Conservation (phyloP, 1,140 invertebrate species). For the Brevipalpus yothersi region DNA sequence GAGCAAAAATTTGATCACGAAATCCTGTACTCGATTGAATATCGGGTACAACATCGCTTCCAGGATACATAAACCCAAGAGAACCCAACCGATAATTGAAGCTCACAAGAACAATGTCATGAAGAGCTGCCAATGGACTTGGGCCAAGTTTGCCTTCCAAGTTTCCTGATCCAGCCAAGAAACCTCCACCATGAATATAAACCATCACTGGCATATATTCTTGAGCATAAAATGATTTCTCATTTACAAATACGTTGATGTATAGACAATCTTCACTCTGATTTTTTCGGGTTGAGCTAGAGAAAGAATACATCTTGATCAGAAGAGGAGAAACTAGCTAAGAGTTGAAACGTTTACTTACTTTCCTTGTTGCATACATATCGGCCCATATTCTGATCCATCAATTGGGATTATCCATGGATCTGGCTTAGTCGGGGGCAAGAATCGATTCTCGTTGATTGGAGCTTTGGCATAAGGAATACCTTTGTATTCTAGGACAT, state of each 20-base stretch:
- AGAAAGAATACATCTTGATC: not conserved
- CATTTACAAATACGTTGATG: constrained; percentile 57
- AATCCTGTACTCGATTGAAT: constrained; percentile 11
- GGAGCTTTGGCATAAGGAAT: not conserved
- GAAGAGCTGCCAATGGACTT: constrained; percentile 31
- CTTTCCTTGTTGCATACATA: not conserved
- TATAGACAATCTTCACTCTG: constrained; percentile 72
- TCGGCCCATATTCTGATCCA: not conserved
- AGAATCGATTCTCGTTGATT: not conserved
- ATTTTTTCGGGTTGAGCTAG: not conserved
- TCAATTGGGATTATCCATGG: not conserved
- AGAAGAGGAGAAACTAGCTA: not conserved
- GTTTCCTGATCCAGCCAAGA: constrained; percentile 30
- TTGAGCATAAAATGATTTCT: not conserved
- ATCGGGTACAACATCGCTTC: constrained; percentile 25
- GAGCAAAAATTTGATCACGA: constrained; percentile 12
- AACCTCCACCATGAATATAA: constrained; percentile 48
- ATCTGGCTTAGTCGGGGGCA: not conserved
- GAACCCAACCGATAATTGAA: constrained; percentile 41
- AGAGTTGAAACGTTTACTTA: not conserved
- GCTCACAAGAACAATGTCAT: constrained; percentile 38
- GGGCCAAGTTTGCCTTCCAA: constrained; percentile 29
- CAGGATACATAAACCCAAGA: constrained; percentile 57
- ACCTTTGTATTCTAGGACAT: not conserved
- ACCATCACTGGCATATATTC: constrained; percentile 35